Evolutionary conservation across 2,113 vertebrate species (phyloP).

Genomic region (Elanus axillaris): DNA sequence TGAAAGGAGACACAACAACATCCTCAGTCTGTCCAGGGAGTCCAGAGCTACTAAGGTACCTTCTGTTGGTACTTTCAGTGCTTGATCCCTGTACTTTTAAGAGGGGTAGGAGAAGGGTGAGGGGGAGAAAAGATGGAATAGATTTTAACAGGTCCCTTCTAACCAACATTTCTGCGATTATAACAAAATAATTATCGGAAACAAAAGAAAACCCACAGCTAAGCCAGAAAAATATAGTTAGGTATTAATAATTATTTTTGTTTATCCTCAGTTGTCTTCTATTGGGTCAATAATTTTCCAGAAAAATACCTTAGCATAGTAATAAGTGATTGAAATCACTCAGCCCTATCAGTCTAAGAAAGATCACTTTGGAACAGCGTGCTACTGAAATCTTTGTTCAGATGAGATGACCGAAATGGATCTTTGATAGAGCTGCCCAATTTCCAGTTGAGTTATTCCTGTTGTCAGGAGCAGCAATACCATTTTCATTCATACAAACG

Average conservation of each 20-base stretch:
- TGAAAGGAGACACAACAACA: neutral
- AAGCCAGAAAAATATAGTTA: neutral
- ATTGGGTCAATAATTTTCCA: neutral
- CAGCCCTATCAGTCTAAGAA: neutral
- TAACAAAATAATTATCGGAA: neutral
- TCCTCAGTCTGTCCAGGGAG: neutral
- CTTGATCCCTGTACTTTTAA: neutral
- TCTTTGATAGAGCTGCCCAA: neutral
- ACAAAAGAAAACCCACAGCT: neutral
- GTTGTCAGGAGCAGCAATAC: neutral
- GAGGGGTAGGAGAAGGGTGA: fast-evolving
- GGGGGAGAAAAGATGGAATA: neutral
- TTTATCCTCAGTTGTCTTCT: neutral
- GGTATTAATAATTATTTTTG: neutral
- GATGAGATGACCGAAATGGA: neutral
- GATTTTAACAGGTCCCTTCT: neutral
- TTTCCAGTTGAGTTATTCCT: neutral
- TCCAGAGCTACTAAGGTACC: neutral
- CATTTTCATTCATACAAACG: neutral
- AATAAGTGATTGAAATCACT: neutral
- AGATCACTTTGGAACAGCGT: neutral
- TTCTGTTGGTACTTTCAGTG: neutral
- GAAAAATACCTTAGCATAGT: neutral
- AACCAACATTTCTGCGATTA: neutral
- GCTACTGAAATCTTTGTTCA: neutral